Base-by-base conservation (phyloP, 2,113 vertebrate species). In the Ranitomeya imitator region DNA sequence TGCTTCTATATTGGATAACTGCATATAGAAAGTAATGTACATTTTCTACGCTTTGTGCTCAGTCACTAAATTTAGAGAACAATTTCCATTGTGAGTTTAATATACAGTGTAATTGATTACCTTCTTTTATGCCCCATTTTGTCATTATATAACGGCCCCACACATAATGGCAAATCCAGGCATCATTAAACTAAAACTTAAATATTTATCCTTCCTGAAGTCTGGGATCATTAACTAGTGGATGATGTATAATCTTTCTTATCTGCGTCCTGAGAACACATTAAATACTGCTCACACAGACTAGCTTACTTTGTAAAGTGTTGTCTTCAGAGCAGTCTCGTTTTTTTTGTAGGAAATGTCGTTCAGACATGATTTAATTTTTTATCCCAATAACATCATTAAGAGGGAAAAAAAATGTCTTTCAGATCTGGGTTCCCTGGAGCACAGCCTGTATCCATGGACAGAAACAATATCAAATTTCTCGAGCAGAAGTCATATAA, bases 361-460 rank as follows among this genome's bases (percentile, higher is more conserved):
- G 90, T 18, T 91, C 71, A 83, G 90, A 61, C 57, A 14, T 91
- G 61, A 83, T 90, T 71, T 91, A 85, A 89, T 31, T 79, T 82
- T 1, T 13, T 16, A 91, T 91, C 51, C 57, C 74, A 87, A 37
- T n/a, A 90, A 1, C 86, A 76, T 90, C 83, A 77, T 84, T 85
- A 78, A 86, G 31, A n/a, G 51, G 67, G 79, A 89, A 86, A 37
- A 67, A 89, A 91, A 55, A 18, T 61, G 90, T 74, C 61, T 86
- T 90, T 88, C 89, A 99, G 98, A 89, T 96, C 96, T 92, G 98
- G 98, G 89, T 99, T 99, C 91, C 98, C 98, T 85, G 98, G 98
- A 82, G 97, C 98, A 51, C 98, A 99, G 90, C 98, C 98, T 15
- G 96, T 99, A 91, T 99, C 98, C 88, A 99, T 99, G 98, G 97